Evolutionary conservation across 2,113 vertebrate genomes (phyloP).

Genomic region (Indicator indicator): DNA sequence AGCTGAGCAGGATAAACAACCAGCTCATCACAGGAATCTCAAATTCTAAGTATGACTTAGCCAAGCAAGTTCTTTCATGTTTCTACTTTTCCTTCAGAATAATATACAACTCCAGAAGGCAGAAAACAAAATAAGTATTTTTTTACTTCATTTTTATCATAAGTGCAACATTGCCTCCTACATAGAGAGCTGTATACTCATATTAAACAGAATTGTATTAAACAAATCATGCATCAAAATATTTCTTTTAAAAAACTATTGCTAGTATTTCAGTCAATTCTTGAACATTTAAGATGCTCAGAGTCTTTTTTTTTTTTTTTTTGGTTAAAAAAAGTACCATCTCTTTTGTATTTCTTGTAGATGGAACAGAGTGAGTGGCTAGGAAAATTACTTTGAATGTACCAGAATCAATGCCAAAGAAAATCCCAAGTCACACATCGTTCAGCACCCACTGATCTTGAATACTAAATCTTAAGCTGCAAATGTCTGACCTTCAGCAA

Average conservation of each 20-base stretch:
- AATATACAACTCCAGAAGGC: not conserved
- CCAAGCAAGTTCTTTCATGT: not conserved
- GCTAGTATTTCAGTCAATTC: not conserved
- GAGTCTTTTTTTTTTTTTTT: not conserved
- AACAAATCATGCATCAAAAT: not conserved
- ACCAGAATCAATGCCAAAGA: not conserved
- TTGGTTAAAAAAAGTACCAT: not conserved
- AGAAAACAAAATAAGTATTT: not conserved
- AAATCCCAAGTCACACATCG: constrained; percentile 5
- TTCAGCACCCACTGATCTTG: not conserved
- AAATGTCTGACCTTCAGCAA: not conserved
- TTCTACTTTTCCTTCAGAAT: not conserved
- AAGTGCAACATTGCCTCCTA: not conserved
- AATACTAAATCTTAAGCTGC: constrained; percentile 15
- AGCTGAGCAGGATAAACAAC: not conserved
- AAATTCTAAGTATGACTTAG: not conserved
- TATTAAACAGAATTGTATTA: not conserved
- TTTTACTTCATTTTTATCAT: not conserved
- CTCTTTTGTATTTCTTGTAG: not conserved
- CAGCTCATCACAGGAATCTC: not conserved
- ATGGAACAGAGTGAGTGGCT: not conserved
- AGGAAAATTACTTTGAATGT: not conserved
- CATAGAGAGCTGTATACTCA: not conserved
- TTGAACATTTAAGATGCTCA: not conserved
- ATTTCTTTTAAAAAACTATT: not conserved